These are phyloP conservation scores for Danio choprae DNA, from an alignment of 2,797 vertebrate species.

Conservation along the genomic window DNA sequence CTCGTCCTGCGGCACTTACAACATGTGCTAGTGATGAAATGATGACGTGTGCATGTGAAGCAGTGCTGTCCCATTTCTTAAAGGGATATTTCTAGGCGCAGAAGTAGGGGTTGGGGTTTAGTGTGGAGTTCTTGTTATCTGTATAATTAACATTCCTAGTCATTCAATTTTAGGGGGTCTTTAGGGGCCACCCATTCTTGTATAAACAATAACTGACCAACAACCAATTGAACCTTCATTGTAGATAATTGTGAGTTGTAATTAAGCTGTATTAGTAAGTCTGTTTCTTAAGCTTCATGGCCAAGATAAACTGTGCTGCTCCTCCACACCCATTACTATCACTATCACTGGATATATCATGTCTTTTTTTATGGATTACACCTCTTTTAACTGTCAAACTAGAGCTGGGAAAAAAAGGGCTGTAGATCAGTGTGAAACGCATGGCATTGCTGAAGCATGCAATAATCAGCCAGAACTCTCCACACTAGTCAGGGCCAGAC, in stretches of 20 bases:
- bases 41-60: no score
- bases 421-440: constrained; percentile 37
- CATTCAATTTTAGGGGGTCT: not conserved
- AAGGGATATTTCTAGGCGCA: no score
- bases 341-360: not conserved
- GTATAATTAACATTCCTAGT: not conserved
- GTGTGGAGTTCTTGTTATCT: not conserved
- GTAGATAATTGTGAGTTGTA: constrained; percentile 25
- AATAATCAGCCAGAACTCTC: constrained; percentile 36
- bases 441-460: constrained; percentile 41
- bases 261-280: constrained; percentile 28
- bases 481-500: constrained; percentile 26
- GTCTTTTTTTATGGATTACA: not conserved
- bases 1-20: no score
- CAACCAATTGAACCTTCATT: constrained; percentile 52
- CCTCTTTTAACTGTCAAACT: constrained; percentile 15
- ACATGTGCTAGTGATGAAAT: no score
- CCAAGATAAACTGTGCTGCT: not conserved
- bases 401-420: not conserved
- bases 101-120: no score
- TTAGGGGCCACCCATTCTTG: constrained; percentile 20
- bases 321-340: constrained; percentile 8
- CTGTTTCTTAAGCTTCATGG: constrained; percentile 10
- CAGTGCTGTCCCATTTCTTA: no score
- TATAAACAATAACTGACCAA: constrained; percentile 30